Evolutionary conservation across 2,888 invertebrate species (phyloP).

Genomic region (Netelia melanura): DNA sequence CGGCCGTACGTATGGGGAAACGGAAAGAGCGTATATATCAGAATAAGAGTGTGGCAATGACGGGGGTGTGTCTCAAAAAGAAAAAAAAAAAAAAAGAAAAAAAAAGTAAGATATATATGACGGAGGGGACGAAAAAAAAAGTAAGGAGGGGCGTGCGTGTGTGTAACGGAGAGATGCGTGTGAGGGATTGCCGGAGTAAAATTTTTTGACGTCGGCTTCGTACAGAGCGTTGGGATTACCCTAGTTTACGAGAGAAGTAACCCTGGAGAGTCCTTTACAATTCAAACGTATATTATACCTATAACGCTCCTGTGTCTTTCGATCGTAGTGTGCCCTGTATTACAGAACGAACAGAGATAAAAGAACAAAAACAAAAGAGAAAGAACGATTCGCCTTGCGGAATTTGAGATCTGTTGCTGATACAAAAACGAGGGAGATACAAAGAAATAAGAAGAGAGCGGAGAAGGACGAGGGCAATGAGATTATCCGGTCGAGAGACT

Average conservation of each 20-base stretch:
- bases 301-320: too few relatives aligned
- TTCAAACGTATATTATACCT: background rate
- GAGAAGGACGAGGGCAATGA: conserved; percentile 26
- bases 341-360: too few relatives aligned
- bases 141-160: background rate
- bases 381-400: background rate
- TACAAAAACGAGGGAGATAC: conserved; percentile 54
- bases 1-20: conserved; percentile 11
- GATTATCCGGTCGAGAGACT: conserved; percentile 26
- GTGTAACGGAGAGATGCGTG: background rate
- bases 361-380: background rate
- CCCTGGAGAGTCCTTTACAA: background rate
- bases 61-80: background rate
- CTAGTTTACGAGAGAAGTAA: conserved; percentile 58
- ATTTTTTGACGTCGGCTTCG: conserved; percentile 27
- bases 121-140: background rate
- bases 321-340: too few relatives aligned
- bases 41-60: conserved; percentile 15
- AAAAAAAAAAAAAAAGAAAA: background rate
- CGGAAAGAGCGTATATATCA: conserved; percentile 16
- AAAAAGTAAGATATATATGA: too few relatives aligned
- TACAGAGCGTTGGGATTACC: conserved; percentile 1
- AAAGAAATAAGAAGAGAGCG: conserved; percentile 60
- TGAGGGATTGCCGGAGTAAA: conserved; percentile 39
- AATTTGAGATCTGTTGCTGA: conserved; percentile 1